phyloP scores from a whole-genome alignment of 2,797 vertebrate genomes.

The Leptodactylus fallax region DNA sequence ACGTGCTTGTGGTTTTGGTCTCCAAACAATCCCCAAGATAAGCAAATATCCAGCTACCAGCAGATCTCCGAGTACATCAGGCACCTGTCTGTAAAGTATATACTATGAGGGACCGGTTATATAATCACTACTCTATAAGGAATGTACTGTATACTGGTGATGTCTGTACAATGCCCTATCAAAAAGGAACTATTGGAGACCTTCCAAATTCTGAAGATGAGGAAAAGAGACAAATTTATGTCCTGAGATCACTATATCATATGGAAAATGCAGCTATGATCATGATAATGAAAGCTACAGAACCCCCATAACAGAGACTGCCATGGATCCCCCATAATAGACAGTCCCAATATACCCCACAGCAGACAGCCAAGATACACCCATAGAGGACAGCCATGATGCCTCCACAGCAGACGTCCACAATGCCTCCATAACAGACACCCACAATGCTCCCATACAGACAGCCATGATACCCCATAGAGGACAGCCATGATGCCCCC shows the following conservation, averaged over 20 bases:
- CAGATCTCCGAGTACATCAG: conserved; percentile 51
- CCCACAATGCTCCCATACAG: no score
- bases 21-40: conserved; percentile 74
- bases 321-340: no score
- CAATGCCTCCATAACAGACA: no score
- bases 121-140: background rate
- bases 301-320: background rate
- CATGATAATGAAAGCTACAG: no score
- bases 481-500: no score
- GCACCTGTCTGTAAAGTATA: conserved; percentile 66
- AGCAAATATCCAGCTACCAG: conserved; percentile 68
- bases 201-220: background rate
- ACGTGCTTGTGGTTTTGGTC: conserved; percentile 74
- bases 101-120: background rate
- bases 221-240: background rate
- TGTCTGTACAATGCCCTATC: background rate
- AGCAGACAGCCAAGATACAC: no score
- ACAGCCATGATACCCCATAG: no score
- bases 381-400: no score
- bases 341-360: no score
- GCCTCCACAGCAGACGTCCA: no score
- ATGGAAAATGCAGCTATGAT: background rate
- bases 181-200: background rate
- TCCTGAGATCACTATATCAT: background rate
- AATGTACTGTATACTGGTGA: background rate